Percentiles rank a stretch among this genome's conserved stretches.
These are phyloP conservation scores for Camponotus floridanus DNA, from an alignment of 1,140 invertebrate species.

Conservation along the genomic window DNA sequence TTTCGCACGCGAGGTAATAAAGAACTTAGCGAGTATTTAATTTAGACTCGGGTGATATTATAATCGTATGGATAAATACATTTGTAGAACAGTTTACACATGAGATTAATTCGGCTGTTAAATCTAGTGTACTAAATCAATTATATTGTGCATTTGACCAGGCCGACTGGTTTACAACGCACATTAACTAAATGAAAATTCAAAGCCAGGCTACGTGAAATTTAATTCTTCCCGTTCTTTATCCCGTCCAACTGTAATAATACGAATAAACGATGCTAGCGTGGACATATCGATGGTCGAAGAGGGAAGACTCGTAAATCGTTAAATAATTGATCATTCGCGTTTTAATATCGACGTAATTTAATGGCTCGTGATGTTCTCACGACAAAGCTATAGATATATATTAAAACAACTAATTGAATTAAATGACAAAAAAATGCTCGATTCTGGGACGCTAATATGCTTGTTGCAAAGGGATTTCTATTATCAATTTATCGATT, in stretches of 20 bases:
- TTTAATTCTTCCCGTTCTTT: constrained; percentile 72
- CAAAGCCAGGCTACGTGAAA: constrained; percentile 61
- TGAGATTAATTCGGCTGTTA: constrained; percentile 70
- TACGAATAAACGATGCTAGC: constrained; percentile 55
- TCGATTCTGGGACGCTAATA: neutral
- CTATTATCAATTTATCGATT: constrained; percentile 34
- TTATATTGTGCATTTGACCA: constrained; percentile 48
- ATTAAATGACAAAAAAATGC: constrained; percentile 44
- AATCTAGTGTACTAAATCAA: constrained; percentile 72
- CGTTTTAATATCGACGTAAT: constrained; percentile 36
- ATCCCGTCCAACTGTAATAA: constrained; percentile 51
- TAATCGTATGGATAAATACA: constrained; percentile 60
- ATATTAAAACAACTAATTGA: constrained; percentile 45
- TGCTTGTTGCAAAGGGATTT: constrained; percentile 5
- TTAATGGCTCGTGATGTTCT: constrained; percentile 18
- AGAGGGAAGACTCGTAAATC: constrained; percentile 61
- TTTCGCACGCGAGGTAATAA: neutral
- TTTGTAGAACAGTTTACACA: constrained; percentile 53
- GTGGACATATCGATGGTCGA: constrained; percentile 31
- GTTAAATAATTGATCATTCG: constrained; percentile 59
- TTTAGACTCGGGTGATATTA: constrained; percentile 28
- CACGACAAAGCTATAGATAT: constrained; percentile 29
- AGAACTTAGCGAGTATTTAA: constrained; percentile 34
- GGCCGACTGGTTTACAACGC: constrained; percentile 57
- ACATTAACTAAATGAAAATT: constrained; percentile 74